Conservation (phyloP, 2,888 invertebrate genomes). For the Brassicogethes aeneus region DNA sequence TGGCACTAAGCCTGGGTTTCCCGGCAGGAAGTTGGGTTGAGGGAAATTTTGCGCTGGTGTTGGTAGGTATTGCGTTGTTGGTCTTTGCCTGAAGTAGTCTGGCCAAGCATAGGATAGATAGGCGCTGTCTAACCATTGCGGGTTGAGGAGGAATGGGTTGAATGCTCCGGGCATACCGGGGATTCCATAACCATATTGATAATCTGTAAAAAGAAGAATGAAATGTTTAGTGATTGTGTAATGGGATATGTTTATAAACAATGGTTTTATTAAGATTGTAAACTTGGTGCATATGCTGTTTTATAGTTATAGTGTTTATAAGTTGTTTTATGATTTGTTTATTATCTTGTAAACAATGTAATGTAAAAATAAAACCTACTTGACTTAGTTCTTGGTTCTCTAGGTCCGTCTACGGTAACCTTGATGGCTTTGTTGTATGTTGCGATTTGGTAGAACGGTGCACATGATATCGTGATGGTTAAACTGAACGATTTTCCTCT, state of each 20-base stretch:
- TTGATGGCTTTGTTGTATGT: constrained; percentile 96
- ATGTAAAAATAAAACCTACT: constrained; percentile 57
- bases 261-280: constrained; percentile 19
- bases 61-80: constrained; percentile 24
- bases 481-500: constrained; percentile 93
- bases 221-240: too few relatives aligned
- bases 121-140: constrained; percentile 78
- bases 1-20: constrained; percentile 9
- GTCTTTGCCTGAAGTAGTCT: constrained; percentile 59
- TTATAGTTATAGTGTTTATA: neutral
- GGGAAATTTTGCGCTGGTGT: constrained; percentile 14
- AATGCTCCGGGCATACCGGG: constrained; percentile 57
- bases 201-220: constrained; percentile 59
- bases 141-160: constrained; percentile 70
- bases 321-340: constrained; percentile 22
- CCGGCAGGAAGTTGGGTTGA: constrained; percentile 20
- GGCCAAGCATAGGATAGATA: constrained; percentile 66
- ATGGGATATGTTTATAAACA: constrained; percentile 4
- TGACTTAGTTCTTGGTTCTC: constrained; percentile 94
- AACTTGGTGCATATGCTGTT: constrained; percentile 26
- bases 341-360: constrained; percentile 21
- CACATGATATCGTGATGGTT: constrained; percentile 83
- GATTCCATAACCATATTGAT: constrained; percentile 64
- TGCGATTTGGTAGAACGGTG: constrained; percentile 72
- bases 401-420: constrained; percentile 97